Percentiles rank a stretch among this genome's conserved stretches.
Conservation (phyloP, 2,113 vertebrate species). For the Peromyscus maniculatus region DNA sequence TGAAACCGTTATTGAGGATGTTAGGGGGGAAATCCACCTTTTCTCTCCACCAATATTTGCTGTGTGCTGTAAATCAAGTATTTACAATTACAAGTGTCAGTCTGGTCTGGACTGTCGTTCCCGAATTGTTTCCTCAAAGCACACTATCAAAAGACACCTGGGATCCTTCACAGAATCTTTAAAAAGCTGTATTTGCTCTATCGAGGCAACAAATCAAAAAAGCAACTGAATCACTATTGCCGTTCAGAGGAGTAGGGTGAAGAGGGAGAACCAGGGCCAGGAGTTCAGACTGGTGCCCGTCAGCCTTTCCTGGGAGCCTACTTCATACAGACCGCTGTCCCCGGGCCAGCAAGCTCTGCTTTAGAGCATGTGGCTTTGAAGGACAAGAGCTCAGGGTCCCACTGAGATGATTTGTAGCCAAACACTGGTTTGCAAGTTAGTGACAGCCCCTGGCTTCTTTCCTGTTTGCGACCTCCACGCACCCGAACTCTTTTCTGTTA, state of each 20-base stretch:
- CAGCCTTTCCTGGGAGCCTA: neutral
- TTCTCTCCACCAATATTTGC: neutral
- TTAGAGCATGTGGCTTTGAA: neutral
- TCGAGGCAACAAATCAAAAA: neutral
- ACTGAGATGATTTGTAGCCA: neutral
- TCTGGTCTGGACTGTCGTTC: neutral
- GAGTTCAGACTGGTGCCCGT: neutral
- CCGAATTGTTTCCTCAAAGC: neutral
- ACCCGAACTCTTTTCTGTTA: neutral
- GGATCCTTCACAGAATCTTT: neutral
- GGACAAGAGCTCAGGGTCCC: neutral
- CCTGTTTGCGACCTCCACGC: neutral
- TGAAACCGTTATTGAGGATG: neutral
- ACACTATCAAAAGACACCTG: neutral
- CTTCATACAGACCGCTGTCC: neutral
- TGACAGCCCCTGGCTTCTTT: neutral
- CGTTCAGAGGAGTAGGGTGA: fast-evolving
- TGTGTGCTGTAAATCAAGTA: neutral
- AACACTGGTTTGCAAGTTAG: neutral
- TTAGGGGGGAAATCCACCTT: neutral
- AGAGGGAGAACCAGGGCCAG: neutral
- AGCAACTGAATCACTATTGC: neutral
- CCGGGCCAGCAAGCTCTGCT: neutral
- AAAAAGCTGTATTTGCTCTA: neutral
- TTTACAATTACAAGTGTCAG: neutral